A percentile compares a stretch with the other conserved stretches of the same genome.
Conservation (phyloP, 2,888 invertebrate genomes). For the Branchipolynoe longqiensis region DNA sequence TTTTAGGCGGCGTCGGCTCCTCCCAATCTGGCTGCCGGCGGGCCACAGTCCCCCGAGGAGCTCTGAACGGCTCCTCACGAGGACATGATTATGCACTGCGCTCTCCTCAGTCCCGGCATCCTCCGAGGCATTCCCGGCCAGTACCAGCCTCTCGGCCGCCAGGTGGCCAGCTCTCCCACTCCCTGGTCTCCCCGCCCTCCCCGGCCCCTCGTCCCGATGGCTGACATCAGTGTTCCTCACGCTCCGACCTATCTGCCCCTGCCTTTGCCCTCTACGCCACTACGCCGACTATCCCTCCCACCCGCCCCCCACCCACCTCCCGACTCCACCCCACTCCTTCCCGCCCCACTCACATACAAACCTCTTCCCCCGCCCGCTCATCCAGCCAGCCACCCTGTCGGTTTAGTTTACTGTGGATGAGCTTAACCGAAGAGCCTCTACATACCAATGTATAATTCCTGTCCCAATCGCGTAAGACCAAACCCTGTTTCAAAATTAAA, state of each 20-base stretch:
- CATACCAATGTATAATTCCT: no score
- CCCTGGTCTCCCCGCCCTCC: neutral
- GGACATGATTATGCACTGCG: conserved; percentile 49
- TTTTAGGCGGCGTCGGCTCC: conserved; percentile 14
- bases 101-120: neutral
- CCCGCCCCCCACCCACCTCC: no score
- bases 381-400: no score
- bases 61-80: no score
- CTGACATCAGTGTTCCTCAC: neutral
- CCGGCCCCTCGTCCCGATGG: neutral
- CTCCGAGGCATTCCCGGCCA: neutral
- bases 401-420: no score
- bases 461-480: no score
- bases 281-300: neutral
- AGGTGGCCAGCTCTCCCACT: neutral
- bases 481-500: no score
- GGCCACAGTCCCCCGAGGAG: no score
- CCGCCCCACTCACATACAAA: no score
- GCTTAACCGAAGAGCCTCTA: no score
- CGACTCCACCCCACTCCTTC: no score
- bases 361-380: no score
- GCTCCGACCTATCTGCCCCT: neutral
- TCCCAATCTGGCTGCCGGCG: neutral
- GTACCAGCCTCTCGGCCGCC: conserved; percentile 3
- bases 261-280: neutral